phyloP scores from a whole-genome alignment of 2,113 vertebrate genomes.

The Tyrannus savana region DNA sequence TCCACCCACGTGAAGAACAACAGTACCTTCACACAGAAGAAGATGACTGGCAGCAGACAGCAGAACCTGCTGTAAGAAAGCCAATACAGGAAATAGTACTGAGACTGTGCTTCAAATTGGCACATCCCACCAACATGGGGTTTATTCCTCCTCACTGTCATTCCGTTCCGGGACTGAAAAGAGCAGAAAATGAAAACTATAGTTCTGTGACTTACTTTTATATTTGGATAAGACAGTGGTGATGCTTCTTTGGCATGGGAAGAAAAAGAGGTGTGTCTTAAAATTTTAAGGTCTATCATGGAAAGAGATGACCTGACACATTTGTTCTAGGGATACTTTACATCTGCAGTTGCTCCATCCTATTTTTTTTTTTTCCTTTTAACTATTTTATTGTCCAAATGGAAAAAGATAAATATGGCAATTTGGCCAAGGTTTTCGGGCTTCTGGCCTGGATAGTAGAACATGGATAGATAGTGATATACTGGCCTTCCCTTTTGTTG shows the following conservation, averaged over 20 bases:
- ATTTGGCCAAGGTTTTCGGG: background rate
- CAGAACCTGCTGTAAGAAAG: background rate
- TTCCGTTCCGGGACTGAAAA: background rate
- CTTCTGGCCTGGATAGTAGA: background rate
- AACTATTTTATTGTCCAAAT: background rate
- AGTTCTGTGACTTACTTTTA: background rate
- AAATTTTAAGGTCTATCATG: background rate
- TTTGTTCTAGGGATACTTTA: background rate
- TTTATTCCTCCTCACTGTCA: background rate
- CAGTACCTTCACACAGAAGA: background rate
- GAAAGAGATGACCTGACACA: background rate
- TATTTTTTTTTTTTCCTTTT: background rate
- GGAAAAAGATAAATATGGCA: background rate
- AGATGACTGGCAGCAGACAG: background rate
- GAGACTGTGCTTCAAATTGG: background rate
- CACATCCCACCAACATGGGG: background rate
- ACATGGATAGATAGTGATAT: background rate
- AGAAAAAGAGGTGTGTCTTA: background rate
- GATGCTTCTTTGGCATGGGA: background rate
- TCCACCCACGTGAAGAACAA: background rate
- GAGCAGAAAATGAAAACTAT: background rate
- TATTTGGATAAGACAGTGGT: background rate
- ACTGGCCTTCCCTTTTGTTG: background rate
- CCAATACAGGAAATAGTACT: background rate
- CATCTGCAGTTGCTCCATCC: background rate